phyloP scores from a whole-genome alignment of 2,797 vertebrate species.

The Onychomys leucogaster region DNA sequence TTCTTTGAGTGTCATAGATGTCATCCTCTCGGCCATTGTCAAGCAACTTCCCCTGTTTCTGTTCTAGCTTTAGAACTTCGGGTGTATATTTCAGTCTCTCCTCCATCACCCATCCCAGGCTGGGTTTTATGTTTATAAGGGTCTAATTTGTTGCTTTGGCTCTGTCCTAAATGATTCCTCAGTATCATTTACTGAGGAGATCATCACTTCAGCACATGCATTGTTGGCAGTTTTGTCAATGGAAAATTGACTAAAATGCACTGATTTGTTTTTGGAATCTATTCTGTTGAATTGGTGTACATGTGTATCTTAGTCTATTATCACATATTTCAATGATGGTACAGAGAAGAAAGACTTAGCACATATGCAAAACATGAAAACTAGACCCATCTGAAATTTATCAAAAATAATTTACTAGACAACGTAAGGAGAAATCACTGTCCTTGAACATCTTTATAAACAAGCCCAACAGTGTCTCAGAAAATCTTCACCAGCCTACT shows the following conservation, averaged over 20 bases:
- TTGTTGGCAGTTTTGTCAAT: background rate
- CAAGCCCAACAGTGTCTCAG: background rate
- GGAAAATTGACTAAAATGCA: background rate
- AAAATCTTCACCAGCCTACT: background rate
- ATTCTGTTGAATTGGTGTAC: background rate
- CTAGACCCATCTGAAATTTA: background rate
- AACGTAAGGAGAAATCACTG: background rate
- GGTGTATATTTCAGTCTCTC: background rate
- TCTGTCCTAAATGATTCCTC: background rate
- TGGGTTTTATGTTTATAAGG: background rate
- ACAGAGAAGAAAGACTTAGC: background rate
- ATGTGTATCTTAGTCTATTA: background rate
- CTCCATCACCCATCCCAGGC: too few relatives aligned
- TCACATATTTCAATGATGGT: background rate
- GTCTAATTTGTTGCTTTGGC: background rate
- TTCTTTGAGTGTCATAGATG: background rate
- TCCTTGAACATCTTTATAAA: background rate
- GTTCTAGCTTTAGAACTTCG: background rate
- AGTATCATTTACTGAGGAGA: background rate
- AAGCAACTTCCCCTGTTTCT: background rate
- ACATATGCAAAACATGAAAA: background rate
- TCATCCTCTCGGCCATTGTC: background rate
- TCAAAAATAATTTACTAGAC: background rate
- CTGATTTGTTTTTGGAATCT: background rate
- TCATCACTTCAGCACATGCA: background rate